Evolutionary conservation across 2,113 vertebrate genomes (phyloP).

Genomic region (Heterotilapia buettikoferi): DNA sequence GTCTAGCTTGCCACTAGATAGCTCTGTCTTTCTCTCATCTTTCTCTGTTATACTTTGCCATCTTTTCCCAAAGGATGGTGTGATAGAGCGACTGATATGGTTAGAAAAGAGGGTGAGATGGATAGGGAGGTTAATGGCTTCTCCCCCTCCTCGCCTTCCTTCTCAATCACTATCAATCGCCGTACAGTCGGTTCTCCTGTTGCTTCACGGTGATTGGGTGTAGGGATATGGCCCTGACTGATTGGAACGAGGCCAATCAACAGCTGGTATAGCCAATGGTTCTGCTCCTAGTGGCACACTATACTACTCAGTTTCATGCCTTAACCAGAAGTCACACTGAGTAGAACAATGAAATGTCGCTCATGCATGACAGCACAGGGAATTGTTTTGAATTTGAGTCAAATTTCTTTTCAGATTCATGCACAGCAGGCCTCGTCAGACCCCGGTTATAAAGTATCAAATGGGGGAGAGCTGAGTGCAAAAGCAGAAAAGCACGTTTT

Average conservation of each 20-base stretch:
- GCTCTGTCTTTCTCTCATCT: conserved; percentile 54
- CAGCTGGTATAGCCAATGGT: not conserved
- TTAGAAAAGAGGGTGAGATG: conserved; percentile 46
- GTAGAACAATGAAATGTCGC: conserved; percentile 19
- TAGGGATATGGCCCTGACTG: conserved; percentile 6
- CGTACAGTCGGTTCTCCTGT: conserved; percentile 32
- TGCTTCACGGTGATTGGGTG: conserved; percentile 35
- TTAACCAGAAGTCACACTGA: conserved; percentile 12
- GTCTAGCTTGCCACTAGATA: conserved; percentile 54
- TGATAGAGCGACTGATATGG: conserved; percentile 57
- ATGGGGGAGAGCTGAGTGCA: not conserved
- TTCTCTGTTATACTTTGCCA: conserved; percentile 38
- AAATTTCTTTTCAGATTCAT: conserved; percentile 29
- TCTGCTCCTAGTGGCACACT: not conserved
- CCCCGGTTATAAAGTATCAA: not conserved
- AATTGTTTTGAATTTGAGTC: conserved; percentile 38
- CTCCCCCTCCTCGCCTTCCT: conserved; percentile 11
- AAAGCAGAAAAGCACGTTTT: not conserved
- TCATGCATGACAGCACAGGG: conserved; percentile 19
- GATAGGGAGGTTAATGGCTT: conserved; percentile 60
- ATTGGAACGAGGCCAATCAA: conserved; percentile 46
- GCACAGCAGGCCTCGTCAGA: conserved; percentile 4
- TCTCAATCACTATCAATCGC: conserved; percentile 40
- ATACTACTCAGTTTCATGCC: not conserved
- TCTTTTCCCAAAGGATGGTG: conserved; percentile 46